These are phyloP conservation scores for Muntiacus reevesi DNA, from an alignment of 2,113 vertebrate species.

Conservation along the genomic window DNA sequence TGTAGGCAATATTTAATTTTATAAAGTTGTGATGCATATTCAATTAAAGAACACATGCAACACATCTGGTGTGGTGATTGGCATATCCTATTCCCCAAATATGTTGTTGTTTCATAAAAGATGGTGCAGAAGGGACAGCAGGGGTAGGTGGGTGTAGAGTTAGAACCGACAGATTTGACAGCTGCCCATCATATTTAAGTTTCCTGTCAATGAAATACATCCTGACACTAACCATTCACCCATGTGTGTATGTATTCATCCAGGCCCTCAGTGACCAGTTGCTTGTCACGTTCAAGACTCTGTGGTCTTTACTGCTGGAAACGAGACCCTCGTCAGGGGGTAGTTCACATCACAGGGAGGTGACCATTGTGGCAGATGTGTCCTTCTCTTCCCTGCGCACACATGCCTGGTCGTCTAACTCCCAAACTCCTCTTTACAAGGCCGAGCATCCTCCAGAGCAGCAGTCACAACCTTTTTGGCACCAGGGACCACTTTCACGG, in stretches of 20 bases:
- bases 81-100: not conserved
- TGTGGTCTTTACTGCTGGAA: not conserved
- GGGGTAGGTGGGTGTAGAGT: not conserved
- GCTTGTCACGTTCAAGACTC: not conserved
- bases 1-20: not conserved
- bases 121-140: not conserved
- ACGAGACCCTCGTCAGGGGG: not conserved
- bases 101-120: not conserved
- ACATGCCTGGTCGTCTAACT: not conserved
- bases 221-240: not conserved
- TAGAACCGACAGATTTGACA: not conserved
- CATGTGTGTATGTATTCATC: not conserved
- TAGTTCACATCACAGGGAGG: not conserved
- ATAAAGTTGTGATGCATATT: not conserved
- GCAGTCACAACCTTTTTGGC: not conserved
- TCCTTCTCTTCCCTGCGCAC: not conserved
- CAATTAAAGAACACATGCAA: not conserved
- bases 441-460: not conserved
- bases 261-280: not conserved
- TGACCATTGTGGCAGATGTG: fast-evolving
- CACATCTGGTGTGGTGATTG: fast-evolving
- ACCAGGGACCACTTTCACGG: not conserved
- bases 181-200: not conserved
- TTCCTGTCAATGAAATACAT: not conserved
- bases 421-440: not conserved